Conservation (phyloP, 1,140 invertebrate genomes). For the Brachionus plicatilis region DNA sequence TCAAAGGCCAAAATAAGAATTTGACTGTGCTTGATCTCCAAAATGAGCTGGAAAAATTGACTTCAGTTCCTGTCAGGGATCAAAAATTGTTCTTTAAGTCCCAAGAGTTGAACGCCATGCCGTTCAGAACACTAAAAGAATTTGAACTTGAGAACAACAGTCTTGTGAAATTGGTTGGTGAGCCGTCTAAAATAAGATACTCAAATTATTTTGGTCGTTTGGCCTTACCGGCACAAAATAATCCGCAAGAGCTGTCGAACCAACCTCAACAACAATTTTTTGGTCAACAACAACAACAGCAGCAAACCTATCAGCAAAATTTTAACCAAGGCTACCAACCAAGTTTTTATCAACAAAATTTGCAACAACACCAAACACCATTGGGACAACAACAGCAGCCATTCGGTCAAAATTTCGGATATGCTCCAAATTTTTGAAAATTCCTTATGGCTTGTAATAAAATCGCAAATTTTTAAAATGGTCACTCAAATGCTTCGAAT, state of each 20-base stretch:
- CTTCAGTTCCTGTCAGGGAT: conserved; percentile 24
- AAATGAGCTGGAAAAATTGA: conserved; percentile 22
- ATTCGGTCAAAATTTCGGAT: neutral
- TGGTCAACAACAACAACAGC: neutral
- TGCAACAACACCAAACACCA: neutral
- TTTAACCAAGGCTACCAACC: neutral
- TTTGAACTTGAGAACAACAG: conserved; percentile 27
- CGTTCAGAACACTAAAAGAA: conserved; percentile 10
- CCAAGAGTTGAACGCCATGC: conserved; percentile 11
- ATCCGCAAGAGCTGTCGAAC: neutral
- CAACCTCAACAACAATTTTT: neutral
- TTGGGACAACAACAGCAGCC: neutral
- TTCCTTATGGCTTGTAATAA: neutral
- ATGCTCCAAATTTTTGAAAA: neutral
- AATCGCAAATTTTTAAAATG: neutral
- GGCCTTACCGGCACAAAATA: neutral
- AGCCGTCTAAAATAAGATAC: conserved; percentile 16
- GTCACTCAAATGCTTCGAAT: neutral
- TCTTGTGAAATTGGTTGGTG: conserved; percentile 10
- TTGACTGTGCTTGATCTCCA: conserved; percentile 12
- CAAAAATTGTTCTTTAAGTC: conserved; percentile 16
- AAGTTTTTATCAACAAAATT: neutral
- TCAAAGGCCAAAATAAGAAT: conserved; percentile 31
- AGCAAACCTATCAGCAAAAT: neutral
- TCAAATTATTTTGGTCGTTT: conserved; percentile 36